Evolutionary conservation across 2,113 vertebrate species (phyloP).

Genomic region (Entosphenus tridentatus): DNA sequence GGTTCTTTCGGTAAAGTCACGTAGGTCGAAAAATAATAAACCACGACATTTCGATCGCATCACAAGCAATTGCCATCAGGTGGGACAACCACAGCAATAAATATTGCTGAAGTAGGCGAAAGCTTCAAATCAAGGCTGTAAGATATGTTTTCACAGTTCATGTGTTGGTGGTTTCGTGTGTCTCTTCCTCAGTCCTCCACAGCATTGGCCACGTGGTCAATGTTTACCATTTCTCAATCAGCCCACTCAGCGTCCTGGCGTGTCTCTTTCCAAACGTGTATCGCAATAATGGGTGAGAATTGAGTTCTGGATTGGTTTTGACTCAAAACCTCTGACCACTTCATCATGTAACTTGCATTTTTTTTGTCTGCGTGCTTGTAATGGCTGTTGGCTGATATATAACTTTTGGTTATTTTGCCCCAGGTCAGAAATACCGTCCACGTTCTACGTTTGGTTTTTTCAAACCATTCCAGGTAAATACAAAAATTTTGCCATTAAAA

Average conservation of each 20-base stretch:
- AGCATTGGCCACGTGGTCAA: slow-evolving; percentile 58
- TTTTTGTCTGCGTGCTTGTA: no score
- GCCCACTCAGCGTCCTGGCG: slow-evolving; percentile 49
- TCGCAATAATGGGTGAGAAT: slow-evolving; percentile 51
- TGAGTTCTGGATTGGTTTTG: no score
- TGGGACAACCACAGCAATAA: no score
- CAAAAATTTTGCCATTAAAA: background rate
- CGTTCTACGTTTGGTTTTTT: slow-evolving; percentile 84
- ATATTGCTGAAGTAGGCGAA: no score
- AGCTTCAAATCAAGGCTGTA: no score
- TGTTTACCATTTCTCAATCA: slow-evolving; percentile 62
- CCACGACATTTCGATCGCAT: no score
- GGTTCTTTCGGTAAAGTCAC: no score
- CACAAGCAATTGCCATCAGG: no score
- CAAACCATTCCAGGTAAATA: slow-evolving; percentile 59
- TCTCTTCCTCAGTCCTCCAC: slow-evolving; percentile 41
- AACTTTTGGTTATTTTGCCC: slow-evolving; percentile 9
- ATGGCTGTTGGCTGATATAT: background rate
- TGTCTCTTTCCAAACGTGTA: slow-evolving; percentile 64
- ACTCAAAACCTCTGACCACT: no score
- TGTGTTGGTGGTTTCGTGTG: background rate
- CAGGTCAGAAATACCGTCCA: slow-evolving; percentile 58
- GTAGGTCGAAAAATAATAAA: no score
- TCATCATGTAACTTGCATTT: no score
- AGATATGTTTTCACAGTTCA: no score